These are phyloP conservation scores for Cryptocephalus moraei DNA, from an alignment of 2,888 invertebrate species.

Conservation along the genomic window DNA sequence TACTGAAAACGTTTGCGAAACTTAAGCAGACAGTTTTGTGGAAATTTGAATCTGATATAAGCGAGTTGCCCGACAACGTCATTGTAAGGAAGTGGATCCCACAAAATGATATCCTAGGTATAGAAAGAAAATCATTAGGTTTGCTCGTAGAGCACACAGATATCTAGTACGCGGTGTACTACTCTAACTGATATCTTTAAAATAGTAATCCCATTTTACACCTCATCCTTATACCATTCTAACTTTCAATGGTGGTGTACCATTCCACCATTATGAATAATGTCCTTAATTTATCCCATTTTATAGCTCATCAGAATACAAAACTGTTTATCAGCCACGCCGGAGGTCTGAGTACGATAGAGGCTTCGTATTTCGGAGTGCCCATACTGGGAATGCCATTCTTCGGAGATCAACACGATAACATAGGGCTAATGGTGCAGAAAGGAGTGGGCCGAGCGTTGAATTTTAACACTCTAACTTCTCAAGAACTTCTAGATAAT, in stretches of 20 bases:
- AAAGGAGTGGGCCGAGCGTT: neutral
- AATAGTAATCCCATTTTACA: no score
- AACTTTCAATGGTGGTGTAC: no score
- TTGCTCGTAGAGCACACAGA: no score
- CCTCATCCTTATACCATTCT: no score
- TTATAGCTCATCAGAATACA: slow-evolving; percentile 15
- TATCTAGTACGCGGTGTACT: no score
- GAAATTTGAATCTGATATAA: slow-evolving; percentile 30
- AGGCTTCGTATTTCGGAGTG: slow-evolving; percentile 15
- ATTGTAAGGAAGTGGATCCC: slow-evolving; percentile 31
- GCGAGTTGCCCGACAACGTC: slow-evolving; percentile 27
- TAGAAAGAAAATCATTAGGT: neutral
- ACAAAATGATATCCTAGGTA: slow-evolving; percentile 32
- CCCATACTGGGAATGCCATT: slow-evolving; percentile 18
- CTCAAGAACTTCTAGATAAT: neutral
- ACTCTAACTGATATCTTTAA: no score
- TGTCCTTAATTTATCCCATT: neutral
- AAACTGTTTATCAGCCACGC: slow-evolving; percentile 18
- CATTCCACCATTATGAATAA: no score
- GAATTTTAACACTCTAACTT: neutral
- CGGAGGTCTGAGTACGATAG: slow-evolving; percentile 17
- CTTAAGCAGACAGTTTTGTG: slow-evolving; percentile 32
- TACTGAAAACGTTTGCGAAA: slow-evolving; percentile 27
- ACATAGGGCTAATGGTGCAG: slow-evolving; percentile 11
- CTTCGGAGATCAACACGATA: slow-evolving; percentile 16